Percentiles rank a stretch among this genome's conserved stretches.
phyloP scores from a whole-genome alignment of 1,140 invertebrate genomes.

The Drosophila elegans region DNA sequence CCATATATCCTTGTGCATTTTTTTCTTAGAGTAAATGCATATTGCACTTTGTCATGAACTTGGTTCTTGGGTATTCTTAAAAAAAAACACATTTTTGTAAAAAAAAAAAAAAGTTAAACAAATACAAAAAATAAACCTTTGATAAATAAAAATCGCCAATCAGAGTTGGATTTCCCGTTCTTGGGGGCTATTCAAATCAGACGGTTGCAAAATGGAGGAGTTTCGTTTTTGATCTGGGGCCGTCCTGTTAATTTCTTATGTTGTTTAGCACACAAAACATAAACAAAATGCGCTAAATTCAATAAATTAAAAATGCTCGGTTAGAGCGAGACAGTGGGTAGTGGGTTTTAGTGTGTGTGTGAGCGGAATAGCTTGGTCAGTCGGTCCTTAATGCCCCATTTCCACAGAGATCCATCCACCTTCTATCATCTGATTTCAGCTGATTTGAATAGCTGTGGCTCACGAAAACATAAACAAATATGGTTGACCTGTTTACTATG shows the following conservation, averaged over 20 bases:
- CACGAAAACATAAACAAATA: no score
- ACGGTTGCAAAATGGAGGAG: slow-evolving; percentile 9
- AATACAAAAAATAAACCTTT: slow-evolving; percentile 23
- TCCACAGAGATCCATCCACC: no score
- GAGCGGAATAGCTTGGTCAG: slow-evolving; percentile 2
- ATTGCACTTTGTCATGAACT: slow-evolving; percentile 76
- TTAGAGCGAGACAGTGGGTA: slow-evolving; percentile 15
- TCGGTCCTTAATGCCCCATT: background rate
- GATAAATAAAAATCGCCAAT: slow-evolving; percentile 3
- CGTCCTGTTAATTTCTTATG: background rate
- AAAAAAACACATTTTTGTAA: slow-evolving; percentile 16
- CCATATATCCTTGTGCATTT: slow-evolving; percentile 18
- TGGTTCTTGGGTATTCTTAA: slow-evolving; percentile 58
- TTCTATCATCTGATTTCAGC: no score
- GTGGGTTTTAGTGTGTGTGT: slow-evolving; percentile 14
- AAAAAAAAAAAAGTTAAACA: slow-evolving; percentile 11
- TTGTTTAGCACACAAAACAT: slow-evolving; percentile 58
- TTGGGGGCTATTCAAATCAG: background rate
- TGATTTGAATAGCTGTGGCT: no score
- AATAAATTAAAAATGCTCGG: slow-evolving; percentile 36
- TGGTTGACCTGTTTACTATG: no score
- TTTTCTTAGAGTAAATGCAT: slow-evolving; percentile 55
- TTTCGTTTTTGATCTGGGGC: slow-evolving; percentile 3
- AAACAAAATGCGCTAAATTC: slow-evolving; percentile 60
- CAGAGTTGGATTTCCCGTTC: slow-evolving; percentile 13